These are phyloP conservation scores for Dryobates pubescens DNA, from an alignment of 2,797 vertebrate genomes.

Conservation along the genomic window DNA sequence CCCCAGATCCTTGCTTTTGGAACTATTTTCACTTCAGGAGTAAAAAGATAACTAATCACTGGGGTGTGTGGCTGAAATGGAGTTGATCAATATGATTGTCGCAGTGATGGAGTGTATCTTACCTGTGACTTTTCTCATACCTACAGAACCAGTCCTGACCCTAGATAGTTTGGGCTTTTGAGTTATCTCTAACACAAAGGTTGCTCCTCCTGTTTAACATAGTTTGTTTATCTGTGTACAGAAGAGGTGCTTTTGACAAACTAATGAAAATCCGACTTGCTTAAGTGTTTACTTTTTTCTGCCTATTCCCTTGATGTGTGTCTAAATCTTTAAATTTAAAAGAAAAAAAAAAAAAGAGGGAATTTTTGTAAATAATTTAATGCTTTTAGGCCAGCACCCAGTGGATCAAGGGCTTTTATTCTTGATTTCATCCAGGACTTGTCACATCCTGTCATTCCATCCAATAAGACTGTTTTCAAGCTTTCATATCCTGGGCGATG, in stretches of 20 bases:
- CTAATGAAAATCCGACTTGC: not conserved
- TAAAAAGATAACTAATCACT: not conserved
- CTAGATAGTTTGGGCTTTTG: not conserved
- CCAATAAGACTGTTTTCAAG: conserved; percentile 17
- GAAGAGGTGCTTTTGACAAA: conserved; percentile 36
- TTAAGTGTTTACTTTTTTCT: not conserved
- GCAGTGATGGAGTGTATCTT: not conserved
- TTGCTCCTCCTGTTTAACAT: not conserved
- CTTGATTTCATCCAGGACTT: conserved; percentile 51
- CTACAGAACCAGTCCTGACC: not conserved
- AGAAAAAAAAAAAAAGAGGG: not conserved
- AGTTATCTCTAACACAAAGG: not conserved
- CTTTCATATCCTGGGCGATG: not conserved
- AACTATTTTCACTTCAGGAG: not conserved
- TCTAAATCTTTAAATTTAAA: conserved; percentile 33
- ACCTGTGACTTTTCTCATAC: not conserved
- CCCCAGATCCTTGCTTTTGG: not conserved
- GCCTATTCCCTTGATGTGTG: not conserved
- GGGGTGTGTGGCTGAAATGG: not conserved
- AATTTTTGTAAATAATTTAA: conserved; percentile 53
- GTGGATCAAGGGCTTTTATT: conserved; percentile 71
- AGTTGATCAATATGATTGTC: not conserved
- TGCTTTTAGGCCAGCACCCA: conserved; percentile 54
- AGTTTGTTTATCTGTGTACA: not conserved
- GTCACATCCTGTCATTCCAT: not conserved